Evolutionary conservation across 1,140 invertebrate genomes (phyloP).

Genomic region (Bombus balteatus): DNA sequence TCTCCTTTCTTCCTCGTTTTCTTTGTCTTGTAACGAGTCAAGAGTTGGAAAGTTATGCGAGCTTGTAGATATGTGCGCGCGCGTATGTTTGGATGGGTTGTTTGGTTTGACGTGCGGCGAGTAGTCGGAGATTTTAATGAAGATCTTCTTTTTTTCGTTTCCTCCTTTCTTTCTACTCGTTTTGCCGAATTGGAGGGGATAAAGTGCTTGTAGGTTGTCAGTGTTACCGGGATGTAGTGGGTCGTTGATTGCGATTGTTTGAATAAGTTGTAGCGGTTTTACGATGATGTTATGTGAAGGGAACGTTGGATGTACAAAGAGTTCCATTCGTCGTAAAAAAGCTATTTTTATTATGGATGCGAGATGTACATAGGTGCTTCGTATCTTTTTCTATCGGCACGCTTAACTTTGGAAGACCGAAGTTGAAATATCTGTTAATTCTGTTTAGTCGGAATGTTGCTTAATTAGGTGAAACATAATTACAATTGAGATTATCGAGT

Average conservation of each 20-base stretch:
- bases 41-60: neutral
- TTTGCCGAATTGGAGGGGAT: too few species aligned
- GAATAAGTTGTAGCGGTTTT: neutral
- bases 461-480: neutral
- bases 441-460: too few species aligned
- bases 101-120: neutral
- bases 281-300: neutral
- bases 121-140: neutral
- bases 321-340: neutral
- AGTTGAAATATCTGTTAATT: too few species aligned
- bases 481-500: neutral
- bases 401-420: neutral
- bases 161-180: neutral
- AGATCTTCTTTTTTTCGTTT: neutral
- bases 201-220: neutral
- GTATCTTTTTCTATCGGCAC: neutral
- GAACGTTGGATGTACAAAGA: neutral
- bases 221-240: neutral
- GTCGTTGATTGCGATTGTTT: neutral
- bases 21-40: constrained; percentile 6
- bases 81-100: neutral
- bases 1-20: neutral
- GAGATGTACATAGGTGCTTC: neutral
- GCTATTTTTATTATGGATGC: neutral
- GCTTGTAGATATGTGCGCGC: neutral